phyloP scores from a whole-genome alignment of 2,113 vertebrate genomes.

The Lates calcarifer region DNA sequence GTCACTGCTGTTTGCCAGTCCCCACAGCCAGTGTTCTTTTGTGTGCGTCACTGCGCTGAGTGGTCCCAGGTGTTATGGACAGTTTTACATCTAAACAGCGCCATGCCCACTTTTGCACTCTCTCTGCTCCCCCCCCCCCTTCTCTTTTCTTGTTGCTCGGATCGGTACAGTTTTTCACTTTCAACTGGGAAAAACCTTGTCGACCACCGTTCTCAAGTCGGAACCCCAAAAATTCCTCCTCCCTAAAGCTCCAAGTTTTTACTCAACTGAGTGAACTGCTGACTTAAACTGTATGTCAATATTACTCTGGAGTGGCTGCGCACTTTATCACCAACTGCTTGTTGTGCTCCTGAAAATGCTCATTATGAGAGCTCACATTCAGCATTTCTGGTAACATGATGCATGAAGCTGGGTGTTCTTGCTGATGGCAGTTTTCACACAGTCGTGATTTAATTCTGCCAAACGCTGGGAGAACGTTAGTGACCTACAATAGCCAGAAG shows the following conservation, averaged over 20 bases:
- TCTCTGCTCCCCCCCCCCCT: neutral
- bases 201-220: neutral
- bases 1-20: slow-evolving; percentile 77
- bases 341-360: slow-evolving; percentile 39
- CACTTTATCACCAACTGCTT: slow-evolving; percentile 17
- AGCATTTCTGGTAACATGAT: slow-evolving; percentile 32
- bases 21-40: slow-evolving; percentile 75
- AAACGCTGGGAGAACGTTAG: neutral
- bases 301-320: neutral
- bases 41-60: slow-evolving; percentile 80
- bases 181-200: slow-evolving; percentile 7
- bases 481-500: slow-evolving; percentile 11
- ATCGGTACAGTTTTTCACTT: slow-evolving; percentile 46
- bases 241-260: slow-evolving; percentile 31
- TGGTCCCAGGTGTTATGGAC: slow-evolving; percentile 84
- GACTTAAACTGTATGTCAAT: slow-evolving; percentile 33
- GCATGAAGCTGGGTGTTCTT: slow-evolving; percentile 1
- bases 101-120: slow-evolving; percentile 10
- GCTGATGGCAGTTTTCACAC: slow-evolving; percentile 32
- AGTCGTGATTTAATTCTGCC: neutral
- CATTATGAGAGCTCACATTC: slow-evolving; percentile 39
- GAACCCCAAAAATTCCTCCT: slow-evolving; percentile 11
- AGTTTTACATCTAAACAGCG: slow-evolving; percentile 73
- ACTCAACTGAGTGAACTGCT: slow-evolving; percentile 38
- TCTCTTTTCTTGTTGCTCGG: slow-evolving; percentile 23